These are phyloP conservation scores for Antennarius maculatus DNA, from an alignment of 2,797 vertebrate genomes.

Conservation along the genomic window DNA sequence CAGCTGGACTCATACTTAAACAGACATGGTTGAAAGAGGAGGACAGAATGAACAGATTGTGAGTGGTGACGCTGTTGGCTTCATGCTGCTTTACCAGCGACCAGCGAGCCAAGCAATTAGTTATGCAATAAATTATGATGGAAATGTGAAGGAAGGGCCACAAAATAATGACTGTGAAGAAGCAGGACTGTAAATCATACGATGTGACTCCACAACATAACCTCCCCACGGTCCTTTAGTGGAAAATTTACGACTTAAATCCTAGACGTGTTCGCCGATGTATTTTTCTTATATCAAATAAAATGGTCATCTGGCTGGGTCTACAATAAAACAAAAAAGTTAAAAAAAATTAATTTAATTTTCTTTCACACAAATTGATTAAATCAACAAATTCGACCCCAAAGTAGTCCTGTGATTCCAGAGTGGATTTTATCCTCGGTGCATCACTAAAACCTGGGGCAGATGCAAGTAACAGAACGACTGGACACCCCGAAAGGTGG, in stretches of 20 bases:
- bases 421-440: no score
- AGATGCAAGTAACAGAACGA: no score
- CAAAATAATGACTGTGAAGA: slow-evolving; percentile 26
- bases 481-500: no score
- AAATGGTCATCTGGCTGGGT: slow-evolving; percentile 21
- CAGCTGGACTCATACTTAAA: slow-evolving; percentile 17
- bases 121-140: slow-evolving; percentile 56
- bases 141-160: slow-evolving; percentile 40
- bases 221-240: slow-evolving; percentile 14
- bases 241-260: slow-evolving; percentile 15
- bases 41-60: slow-evolving; percentile 27
- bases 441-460: no score
- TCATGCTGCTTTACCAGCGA: slow-evolving; percentile 25
- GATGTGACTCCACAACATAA: slow-evolving; percentile 28
- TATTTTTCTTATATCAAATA: neutral
- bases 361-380: no score
- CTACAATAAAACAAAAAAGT: neutral
- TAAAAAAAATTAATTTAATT: no score
- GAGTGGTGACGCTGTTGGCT: slow-evolving; percentile 45
- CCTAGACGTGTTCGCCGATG: neutral
- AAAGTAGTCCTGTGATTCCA: no score
- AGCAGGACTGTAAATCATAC: slow-evolving; percentile 43
- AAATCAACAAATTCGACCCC: no score
- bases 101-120: slow-evolving; percentile 49
- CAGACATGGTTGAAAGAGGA: slow-evolving; percentile 8